These are phyloP conservation scores for Euplexia lucipara DNA, from an alignment of 2,888 invertebrate species.

Conservation along the genomic window DNA sequence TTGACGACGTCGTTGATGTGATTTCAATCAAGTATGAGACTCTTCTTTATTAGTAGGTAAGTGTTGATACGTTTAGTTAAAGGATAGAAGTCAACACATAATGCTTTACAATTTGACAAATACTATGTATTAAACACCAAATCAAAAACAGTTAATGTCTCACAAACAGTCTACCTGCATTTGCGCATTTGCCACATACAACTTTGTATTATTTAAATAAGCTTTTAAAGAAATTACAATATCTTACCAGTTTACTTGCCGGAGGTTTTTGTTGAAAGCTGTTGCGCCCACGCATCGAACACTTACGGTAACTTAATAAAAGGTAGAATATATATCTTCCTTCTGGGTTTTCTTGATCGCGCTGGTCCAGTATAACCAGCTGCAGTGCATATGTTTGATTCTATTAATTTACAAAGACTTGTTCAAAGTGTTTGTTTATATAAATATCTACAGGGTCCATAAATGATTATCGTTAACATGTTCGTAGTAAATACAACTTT, in stretches of 20 bases:
- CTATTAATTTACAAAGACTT: too few species aligned
- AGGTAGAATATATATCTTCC: constrained; percentile 7
- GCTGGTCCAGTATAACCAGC: constrained; percentile 17
- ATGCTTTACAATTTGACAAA: too few species aligned
- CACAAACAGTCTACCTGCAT: background rate
- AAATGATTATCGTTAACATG: too few species aligned
- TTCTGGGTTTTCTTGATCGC: background rate
- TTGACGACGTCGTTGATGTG: background rate
- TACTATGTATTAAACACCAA: too few species aligned
- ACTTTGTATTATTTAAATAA: constrained; percentile 50
- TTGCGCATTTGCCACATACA: background rate
- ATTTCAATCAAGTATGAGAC: background rate
- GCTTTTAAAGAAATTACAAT: constrained; percentile 54
- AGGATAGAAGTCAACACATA: too few species aligned
- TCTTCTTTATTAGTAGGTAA: too few species aligned
- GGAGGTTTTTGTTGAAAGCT: constrained; percentile 19
- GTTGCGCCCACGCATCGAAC: constrained; percentile 36
- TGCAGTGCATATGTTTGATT: constrained; percentile 30
- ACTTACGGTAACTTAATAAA: constrained; percentile 29
- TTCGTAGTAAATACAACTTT: too few species aligned
- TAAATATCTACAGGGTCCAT: too few species aligned
- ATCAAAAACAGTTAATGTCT: background rate
- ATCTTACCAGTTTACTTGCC: constrained; percentile 23
- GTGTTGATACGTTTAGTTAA: too few species aligned
- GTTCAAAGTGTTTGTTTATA: too few species aligned